Conservation (phyloP, 2,888 invertebrate species). For the Lithophane socia region DNA sequence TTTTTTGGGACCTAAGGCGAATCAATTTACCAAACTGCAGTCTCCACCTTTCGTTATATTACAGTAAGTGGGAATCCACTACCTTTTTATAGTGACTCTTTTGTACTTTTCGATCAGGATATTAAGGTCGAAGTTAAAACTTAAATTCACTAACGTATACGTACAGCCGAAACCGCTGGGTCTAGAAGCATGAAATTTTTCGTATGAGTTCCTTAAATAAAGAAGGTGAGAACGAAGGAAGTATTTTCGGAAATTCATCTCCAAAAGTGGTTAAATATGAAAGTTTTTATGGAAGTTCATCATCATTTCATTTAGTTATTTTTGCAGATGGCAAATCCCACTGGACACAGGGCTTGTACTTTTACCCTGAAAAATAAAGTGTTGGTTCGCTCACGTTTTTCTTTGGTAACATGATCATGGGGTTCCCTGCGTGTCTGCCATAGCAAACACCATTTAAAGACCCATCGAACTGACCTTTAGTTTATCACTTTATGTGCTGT, state of each 20-base stretch:
- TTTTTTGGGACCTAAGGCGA: neutral
- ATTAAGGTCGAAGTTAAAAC: neutral
- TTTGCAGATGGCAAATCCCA: neutral
- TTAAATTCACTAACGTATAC: neutral
- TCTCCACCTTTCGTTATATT: neutral
- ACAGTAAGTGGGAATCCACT: neutral
- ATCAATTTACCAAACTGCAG: neutral
- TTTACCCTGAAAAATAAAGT: neutral
- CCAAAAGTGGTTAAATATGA: neutral
- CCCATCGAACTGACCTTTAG: constrained; percentile 20
- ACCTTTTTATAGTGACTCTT: neutral
- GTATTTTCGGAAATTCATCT: too few species aligned
- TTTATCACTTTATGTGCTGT: constrained; percentile 35
- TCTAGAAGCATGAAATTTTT: neutral
- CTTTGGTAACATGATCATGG: constrained; percentile 30
- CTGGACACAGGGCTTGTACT: neutral
- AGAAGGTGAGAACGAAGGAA: too few species aligned
- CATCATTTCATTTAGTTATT: neutral
- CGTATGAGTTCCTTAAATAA: neutral
- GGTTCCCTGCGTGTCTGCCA: constrained; percentile 22
- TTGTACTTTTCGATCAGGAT: neutral
- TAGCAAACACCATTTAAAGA: constrained; percentile 22
- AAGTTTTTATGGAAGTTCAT: neutral
- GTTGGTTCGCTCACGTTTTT: constrained; percentile 24
- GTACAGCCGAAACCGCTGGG: neutral